Evolutionary conservation across 1,140 invertebrate species (phyloP), one percentile per base, ranked within the genome.

Genomic region (Phocides pigmalion): DNA sequence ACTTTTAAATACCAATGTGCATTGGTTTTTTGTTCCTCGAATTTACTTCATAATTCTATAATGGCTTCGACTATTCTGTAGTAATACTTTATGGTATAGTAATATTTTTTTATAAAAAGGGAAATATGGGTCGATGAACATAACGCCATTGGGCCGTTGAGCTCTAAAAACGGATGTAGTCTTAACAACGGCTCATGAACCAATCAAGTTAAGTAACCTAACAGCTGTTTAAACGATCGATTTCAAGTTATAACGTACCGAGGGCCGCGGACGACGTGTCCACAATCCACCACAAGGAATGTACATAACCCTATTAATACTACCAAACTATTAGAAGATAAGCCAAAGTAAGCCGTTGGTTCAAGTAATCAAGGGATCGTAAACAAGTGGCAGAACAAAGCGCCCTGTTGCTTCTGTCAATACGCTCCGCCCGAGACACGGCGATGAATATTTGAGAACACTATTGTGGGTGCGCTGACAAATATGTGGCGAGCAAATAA

Each of bases 361-460:
- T 25, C 46, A n/a, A 49, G 46, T 49, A 49, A 28, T 49, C 19
- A 15, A 1, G n/a, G 12, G 46, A 49, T 49, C 20, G 46, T 49
- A 49, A 49, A 25, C 46, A 49, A 49, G 46, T 47, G 19, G 20
- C 46, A 25, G n/a, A 49, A 49, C 46, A 49, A 49, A 49, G 46
- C 19, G 20, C 46, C 35, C 35, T 39, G 35, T 47, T 47, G 44
- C 19, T 47, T 22, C 19, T 39, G 35, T 39, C 35, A 39, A 39
- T 39, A 39, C 35, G 14, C 35, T 39, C 35, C 35, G 35, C 35
- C 4, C 35, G n/a, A 39, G 35, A 39, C 35, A 39, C 12, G n/a
- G 12, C 35, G 35, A 39, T 39, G 35, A 39, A 39, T 39, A 39
- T 39, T 39, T 39, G 35, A 39, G 35, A 39, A 9, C 35, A 39